Evolutionary conservation across 2,113 vertebrate species (phyloP).

Genomic region (Leucopternis melanops): DNA sequence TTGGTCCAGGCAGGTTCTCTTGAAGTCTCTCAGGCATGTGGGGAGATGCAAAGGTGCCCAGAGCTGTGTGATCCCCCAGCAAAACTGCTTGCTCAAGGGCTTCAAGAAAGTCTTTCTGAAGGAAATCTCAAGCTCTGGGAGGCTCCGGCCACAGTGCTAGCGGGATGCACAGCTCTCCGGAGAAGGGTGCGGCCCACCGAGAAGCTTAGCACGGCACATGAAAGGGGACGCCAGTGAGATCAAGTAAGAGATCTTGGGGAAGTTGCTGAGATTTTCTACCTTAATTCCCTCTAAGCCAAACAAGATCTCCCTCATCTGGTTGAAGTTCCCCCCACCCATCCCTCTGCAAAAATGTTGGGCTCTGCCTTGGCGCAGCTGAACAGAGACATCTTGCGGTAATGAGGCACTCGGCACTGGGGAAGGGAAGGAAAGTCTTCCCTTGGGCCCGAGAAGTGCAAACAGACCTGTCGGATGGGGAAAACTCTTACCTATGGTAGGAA

Average conservation of each 20-base stretch:
- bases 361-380: not conserved
- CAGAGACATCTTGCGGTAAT: conserved; percentile 28
- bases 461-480: not conserved
- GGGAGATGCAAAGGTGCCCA: not conserved
- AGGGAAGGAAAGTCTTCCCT: not conserved
- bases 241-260: not conserved
- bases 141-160: not conserved
- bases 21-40: not conserved
- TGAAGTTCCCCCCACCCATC: not conserved
- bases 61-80: not conserved
- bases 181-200: not conserved
- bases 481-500: not conserved
- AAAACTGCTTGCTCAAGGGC: not conserved
- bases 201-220: not conserved
- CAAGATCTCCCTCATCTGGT: not conserved
- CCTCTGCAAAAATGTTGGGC: not conserved
- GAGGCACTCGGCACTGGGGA: not conserved
- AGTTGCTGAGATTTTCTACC: not conserved
- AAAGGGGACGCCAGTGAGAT: not conserved
- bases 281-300: not conserved
- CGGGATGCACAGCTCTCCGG: not conserved
- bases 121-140: not conserved
- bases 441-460: not conserved
- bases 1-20: not conserved
- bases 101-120: not conserved